A percentile compares a stretch with the other conserved stretches of the same genome.
phyloP scores from a whole-genome alignment of 2,888 invertebrate genomes.

The Nysson spinosus region DNA sequence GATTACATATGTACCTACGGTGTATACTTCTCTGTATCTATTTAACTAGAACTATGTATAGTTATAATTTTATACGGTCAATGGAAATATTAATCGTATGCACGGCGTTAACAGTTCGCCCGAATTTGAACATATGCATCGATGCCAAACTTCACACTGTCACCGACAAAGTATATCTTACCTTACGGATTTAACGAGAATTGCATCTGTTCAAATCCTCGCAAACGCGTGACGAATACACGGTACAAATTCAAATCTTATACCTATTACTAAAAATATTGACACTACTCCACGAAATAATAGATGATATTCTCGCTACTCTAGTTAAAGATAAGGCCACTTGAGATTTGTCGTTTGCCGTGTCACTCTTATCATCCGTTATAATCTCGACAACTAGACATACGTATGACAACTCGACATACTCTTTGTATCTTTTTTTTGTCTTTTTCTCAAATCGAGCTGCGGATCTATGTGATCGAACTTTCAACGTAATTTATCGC shows the following conservation, averaged over 20 bases:
- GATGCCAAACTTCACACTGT: too few relatives aligned
- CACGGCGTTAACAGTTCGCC: slow-evolving; percentile 41
- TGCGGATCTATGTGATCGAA: not conserved
- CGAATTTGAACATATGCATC: slow-evolving; percentile 39
- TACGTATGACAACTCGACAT: too few relatives aligned
- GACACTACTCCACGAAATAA: slow-evolving; percentile 40
- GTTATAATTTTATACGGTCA: slow-evolving; percentile 64
- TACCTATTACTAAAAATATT: slow-evolving; percentile 46
- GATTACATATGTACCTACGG: slow-evolving; percentile 45
- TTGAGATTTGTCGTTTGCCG: slow-evolving; percentile 18
- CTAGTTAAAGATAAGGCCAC: slow-evolving; percentile 41
- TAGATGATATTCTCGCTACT: slow-evolving; percentile 52
- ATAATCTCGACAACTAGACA: too few relatives aligned
- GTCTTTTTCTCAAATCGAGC: not conserved
- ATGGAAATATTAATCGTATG: slow-evolving; percentile 38
- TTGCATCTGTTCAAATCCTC: slow-evolving; percentile 46
- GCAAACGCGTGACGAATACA: slow-evolving; percentile 63
- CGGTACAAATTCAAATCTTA: slow-evolving; percentile 76
- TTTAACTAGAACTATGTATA: slow-evolving; percentile 59
- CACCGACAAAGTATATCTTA: too few relatives aligned
- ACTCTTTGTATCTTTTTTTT: not conserved
- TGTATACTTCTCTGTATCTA: slow-evolving; percentile 64
- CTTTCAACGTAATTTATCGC: slow-evolving; percentile 1
- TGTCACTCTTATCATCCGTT: too few relatives aligned
- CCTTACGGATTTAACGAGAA: too few relatives aligned